These are phyloP conservation scores for Alentia gelatinosa DNA, from an alignment of 2,888 invertebrate genomes.

Conservation along the genomic window DNA sequence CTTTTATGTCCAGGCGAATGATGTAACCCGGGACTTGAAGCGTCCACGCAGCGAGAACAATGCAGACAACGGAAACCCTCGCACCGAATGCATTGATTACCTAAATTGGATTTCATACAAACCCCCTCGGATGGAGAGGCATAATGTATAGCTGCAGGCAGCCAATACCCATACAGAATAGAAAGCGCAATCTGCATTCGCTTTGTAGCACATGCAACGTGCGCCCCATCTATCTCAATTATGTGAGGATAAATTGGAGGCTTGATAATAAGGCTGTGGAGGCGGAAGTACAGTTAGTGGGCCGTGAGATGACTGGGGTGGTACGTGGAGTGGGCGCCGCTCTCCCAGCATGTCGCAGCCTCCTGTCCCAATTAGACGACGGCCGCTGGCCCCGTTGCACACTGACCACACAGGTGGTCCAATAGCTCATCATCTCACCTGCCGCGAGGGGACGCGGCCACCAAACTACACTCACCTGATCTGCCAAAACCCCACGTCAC, in stretches of 20 bases:
- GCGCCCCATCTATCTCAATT: constrained; percentile 24
- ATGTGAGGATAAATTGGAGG: constrained; percentile 8
- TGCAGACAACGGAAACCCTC: neutral
- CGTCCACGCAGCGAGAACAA: neutral
- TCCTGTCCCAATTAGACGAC: neutral
- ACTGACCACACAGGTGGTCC: constrained; percentile 43
- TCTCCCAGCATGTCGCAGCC: neutral
- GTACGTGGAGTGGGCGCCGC: neutral
- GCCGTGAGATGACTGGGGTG: neutral
- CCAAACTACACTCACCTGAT: neutral
- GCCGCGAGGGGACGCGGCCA: neutral
- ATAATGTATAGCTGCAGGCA: constrained; percentile 1
- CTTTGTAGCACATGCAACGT: neutral
- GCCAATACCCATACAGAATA: neutral
- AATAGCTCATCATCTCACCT: constrained; percentile 19
- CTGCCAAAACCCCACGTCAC: neutral
- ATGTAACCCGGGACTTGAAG: neutral
- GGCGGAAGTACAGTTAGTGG: neutral
- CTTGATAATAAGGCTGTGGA: neutral
- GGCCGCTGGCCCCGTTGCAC: neutral
- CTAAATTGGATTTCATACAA: constrained; percentile 16
- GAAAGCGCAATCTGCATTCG: neutral
- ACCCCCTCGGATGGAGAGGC: neutral
- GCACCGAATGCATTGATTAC: neutral
- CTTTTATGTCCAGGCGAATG: neutral